Percentiles rank a stretch among this genome's conserved stretches.
Evolutionary conservation across 1,140 invertebrate genomes (phyloP).

Genomic region (Matsumurasca onukii): DNA sequence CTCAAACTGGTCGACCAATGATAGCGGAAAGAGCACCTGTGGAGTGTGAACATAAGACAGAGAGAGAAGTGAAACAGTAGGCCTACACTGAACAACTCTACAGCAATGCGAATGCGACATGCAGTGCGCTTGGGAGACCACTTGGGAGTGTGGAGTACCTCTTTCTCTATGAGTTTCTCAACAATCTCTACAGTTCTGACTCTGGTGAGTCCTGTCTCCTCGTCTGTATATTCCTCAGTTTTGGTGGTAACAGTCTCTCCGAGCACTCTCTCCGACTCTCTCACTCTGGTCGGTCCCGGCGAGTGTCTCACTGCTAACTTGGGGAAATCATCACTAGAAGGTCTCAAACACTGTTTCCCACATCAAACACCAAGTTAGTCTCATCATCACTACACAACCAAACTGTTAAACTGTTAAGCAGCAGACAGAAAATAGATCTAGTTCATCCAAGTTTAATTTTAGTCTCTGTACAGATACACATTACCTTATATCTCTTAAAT

Average conservation of each 20-base stretch:
- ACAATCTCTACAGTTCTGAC: constrained; percentile 89
- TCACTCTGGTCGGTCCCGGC: constrained; percentile 74
- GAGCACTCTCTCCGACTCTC: constrained; percentile 85
- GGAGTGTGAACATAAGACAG: neutral
- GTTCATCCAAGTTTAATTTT: too few relatives aligned
- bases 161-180: constrained; percentile 93
- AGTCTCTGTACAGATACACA: too few relatives aligned
- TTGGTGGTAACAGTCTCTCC: constrained; percentile 83
- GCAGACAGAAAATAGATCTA: too few relatives aligned
- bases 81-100: neutral
- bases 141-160: constrained; percentile 66
- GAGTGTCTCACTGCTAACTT: constrained; percentile 81
- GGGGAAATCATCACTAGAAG: constrained; percentile 68
- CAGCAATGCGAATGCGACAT: constrained; percentile 13
- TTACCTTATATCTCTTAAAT: too few relatives aligned
- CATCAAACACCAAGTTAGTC: constrained; percentile 14
- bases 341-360: constrained; percentile 49
- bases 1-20: too few relatives aligned
- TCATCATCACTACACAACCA: neutral
- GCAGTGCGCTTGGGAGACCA: constrained; percentile 9
- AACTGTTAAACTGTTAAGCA: neutral
- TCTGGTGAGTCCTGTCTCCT: constrained; percentile 77
- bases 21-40: too few relatives aligned
- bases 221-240: constrained; percentile 86
- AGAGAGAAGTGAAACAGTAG: neutral